Percentiles rank a stretch among this genome's conserved stretches.
These are phyloP conservation scores for Hecatera dysodea DNA, from an alignment of 2,888 invertebrate species.

Conservation along the genomic window DNA sequence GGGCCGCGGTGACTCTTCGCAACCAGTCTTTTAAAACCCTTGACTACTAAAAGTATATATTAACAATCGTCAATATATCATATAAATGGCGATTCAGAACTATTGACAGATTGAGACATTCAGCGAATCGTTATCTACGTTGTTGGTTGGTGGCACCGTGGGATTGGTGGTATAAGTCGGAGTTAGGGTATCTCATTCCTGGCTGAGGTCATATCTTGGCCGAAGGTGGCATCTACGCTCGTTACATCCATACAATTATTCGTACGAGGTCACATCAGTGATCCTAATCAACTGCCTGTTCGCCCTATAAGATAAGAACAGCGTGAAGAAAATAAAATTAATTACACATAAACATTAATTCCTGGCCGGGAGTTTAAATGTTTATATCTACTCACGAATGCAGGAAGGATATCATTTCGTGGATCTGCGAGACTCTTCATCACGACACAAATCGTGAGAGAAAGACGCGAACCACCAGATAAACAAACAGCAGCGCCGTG, in stretches of 20 bases:
- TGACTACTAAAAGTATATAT: too few species aligned
- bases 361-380: constrained; percentile 55
- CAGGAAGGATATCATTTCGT: constrained; percentile 83
- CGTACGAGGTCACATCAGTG: not conserved
- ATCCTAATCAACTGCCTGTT: constrained; percentile 13
- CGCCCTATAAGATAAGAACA: constrained; percentile 38
- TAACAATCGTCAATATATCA: not conserved
- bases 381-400: constrained; percentile 75
- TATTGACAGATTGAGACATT: not conserved
- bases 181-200: constrained; percentile 2
- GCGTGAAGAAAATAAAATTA: constrained; percentile 58
- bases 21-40: too few species aligned
- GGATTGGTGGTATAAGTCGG: not conserved
- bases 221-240: not conserved
- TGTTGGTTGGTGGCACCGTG: not conserved
- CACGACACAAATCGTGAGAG: constrained; percentile 81
- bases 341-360: constrained; percentile 58
- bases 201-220: not conserved
- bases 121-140: not conserved
- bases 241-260: not conserved
- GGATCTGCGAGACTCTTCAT: constrained; percentile 82
- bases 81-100: not conserved
- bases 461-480: constrained; percentile 71
- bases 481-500: constrained; percentile 66
- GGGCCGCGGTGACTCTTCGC: too few species aligned